A percentile compares a stretch with the other conserved stretches of the same genome.
These are phyloP conservation scores for Mythimna pallens DNA, from an alignment of 2,888 invertebrate genomes.

Conservation along the genomic window DNA sequence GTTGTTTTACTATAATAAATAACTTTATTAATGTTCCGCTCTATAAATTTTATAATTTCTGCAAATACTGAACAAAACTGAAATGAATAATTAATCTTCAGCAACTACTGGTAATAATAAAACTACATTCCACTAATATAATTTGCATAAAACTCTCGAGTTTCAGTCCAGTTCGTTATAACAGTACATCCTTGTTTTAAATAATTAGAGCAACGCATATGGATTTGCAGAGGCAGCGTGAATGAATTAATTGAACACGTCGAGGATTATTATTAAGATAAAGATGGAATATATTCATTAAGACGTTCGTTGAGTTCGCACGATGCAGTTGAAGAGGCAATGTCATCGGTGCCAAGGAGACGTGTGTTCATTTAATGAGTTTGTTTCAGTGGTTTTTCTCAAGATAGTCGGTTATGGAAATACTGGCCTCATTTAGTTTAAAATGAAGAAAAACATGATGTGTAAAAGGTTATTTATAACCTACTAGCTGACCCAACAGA, in stretches of 20 bases:
- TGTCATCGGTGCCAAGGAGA: slow-evolving; percentile 14
- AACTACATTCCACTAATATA: slow-evolving; percentile 24
- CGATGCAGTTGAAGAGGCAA: slow-evolving; percentile 23
- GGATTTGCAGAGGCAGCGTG: slow-evolving; percentile 50
- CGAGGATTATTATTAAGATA: slow-evolving; percentile 52
- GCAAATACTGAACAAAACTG: slow-evolving; percentile 1
- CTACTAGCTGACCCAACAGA: too few relatives aligned
- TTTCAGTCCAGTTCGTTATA: slow-evolving; percentile 49
- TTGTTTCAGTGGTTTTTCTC: too few relatives aligned
- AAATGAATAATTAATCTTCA: slow-evolving; percentile 15
- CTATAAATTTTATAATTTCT: neutral
- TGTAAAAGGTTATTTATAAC: too few relatives aligned
- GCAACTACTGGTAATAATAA: slow-evolving; percentile 26
- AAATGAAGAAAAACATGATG: too few relatives aligned
- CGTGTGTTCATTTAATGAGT: neutral
- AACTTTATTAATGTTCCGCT: neutral
- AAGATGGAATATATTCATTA: slow-evolving; percentile 39
- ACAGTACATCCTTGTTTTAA: slow-evolving; percentile 55
- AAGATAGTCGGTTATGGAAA: too few relatives aligned
- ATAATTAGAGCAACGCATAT: slow-evolving; percentile 55
- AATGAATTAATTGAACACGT: slow-evolving; percentile 56
- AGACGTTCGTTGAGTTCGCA: slow-evolving; percentile 8
- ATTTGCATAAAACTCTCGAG: slow-evolving; percentile 40
- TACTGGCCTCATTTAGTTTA: too few relatives aligned
- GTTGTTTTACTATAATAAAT: too few relatives aligned